A percentile compares a stretch with the other conserved stretches of the same genome.
phyloP scores from a whole-genome alignment of 2,113 vertebrate species.

The Triplophysa rosa region DNA sequence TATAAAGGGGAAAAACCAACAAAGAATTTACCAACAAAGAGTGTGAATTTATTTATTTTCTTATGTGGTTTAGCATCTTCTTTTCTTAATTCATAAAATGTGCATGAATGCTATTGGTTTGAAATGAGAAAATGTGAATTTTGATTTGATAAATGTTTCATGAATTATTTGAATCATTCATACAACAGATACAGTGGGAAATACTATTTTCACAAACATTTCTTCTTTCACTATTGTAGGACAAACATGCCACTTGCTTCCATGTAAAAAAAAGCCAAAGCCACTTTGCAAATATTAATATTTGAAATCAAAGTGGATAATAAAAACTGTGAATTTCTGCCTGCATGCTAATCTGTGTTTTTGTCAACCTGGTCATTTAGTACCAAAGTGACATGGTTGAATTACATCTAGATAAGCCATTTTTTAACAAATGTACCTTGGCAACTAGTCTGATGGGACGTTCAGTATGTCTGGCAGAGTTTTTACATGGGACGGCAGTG shows the following conservation, averaged over 20 bases:
- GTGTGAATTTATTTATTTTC: background rate
- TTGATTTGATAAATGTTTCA: background rate
- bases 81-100: background rate
- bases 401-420: background rate
- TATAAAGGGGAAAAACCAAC: background rate
- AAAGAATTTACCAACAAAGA: background rate
- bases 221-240: background rate
- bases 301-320: background rate
- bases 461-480: slow-evolving; percentile 10
- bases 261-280: too few species aligned
- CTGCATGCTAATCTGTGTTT: background rate
- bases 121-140: too few species aligned
- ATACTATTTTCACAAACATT: too few species aligned
- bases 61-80: background rate
- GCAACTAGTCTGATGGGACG: slow-evolving; percentile 15
- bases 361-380: background rate
- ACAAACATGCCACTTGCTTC: background rate
- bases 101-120: background rate
- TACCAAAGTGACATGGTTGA: slow-evolving; percentile 1
- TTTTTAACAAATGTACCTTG: background rate
- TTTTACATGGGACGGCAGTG: background rate
- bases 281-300: too few species aligned
- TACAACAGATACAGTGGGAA: background rate
- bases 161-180: background rate
- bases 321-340: too few species aligned